phyloP scores from a whole-genome alignment of 2,888 invertebrate genomes.

The Drosophila mercatorum region DNA sequence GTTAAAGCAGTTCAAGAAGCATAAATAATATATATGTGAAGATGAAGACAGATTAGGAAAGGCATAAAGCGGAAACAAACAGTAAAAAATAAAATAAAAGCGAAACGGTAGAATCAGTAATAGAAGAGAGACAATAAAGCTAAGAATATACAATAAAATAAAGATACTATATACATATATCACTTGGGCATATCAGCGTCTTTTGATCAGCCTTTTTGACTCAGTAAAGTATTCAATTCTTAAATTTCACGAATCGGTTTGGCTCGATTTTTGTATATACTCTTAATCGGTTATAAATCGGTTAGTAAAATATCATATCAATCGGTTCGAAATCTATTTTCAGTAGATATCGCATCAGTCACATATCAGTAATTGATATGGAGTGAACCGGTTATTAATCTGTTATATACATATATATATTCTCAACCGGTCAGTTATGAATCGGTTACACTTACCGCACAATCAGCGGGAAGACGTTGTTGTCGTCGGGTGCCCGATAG shows the following conservation, averaged over 20 bases:
- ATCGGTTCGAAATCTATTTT: not conserved
- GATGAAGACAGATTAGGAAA: not conserved
- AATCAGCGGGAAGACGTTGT: constrained; percentile 90
- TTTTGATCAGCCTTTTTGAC: not conserved
- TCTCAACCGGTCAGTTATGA: not conserved
- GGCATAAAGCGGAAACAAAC: not conserved
- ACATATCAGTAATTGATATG: not conserved
- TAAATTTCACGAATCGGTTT: too few species aligned
- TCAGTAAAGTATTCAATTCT: too few species aligned
- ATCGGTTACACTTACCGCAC: constrained; percentile 87
- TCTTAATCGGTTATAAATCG: not conserved
- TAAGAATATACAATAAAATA: not conserved
- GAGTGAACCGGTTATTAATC: not conserved
- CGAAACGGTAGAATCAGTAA: not conserved
- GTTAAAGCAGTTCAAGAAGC: not conserved
- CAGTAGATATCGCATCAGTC: not conserved
- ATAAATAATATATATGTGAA: not conserved
- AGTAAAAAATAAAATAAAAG: not conserved
- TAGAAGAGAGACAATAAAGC: not conserved
- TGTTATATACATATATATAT: not conserved
- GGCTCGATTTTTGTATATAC: too few species aligned
- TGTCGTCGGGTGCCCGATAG: constrained; percentile 86
- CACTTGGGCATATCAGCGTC: not conserved
- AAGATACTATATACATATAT: not conserved
- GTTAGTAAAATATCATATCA: not conserved